Evolutionary conservation across 2,113 vertebrate species (phyloP), one percentile per base, ranked within the genome.

Genomic region (Trematomus loennbergii): DNA sequence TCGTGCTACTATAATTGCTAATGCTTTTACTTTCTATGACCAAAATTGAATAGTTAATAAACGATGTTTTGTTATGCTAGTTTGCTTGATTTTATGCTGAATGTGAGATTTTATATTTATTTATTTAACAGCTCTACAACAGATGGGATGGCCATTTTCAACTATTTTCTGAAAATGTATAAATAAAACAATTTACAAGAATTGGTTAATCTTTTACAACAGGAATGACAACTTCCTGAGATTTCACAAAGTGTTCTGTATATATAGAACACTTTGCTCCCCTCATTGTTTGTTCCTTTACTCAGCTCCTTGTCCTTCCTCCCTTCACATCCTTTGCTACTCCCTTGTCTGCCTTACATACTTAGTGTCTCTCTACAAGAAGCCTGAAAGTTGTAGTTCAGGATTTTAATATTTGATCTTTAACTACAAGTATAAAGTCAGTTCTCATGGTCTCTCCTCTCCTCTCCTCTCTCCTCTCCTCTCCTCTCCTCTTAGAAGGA

Each of bases 401-500:
- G 20, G 12, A 57, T 33, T 1, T 8, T 25, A 1, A 40, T 15
- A 22, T 20, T 18, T 17, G 20, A 40, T 75, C 58, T 52, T 22
- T 0, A 22, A 46, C 17, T 22, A 9, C 45, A 6, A 48, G 43
- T 12, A 63, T 17, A 36, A 9, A 60, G 16, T 40, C 36, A 40
- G 36, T 29, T 33, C 59, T 61, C 10, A 12, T n/a, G 17, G 9
- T 61, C n/a, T 61, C 58, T 43, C 33, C 33, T 61, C 33, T 61
- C 58, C 40, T 63, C 61, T 9, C n/a, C n/a, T 43, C 58, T 48
- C 29, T 48, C 22, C 1, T 77, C 33, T 68, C 17, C 54, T 76
- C 83, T 87, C n/a, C n/a, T n/a, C n/a, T n/a, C n/a, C n/a, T n/a
- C n/a, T 17, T 79, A 99, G 98, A 99, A 97, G 33, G 98, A 99